phyloP scores from a whole-genome alignment of 1,140 invertebrate species.

The Drosophila erecta region DNA sequence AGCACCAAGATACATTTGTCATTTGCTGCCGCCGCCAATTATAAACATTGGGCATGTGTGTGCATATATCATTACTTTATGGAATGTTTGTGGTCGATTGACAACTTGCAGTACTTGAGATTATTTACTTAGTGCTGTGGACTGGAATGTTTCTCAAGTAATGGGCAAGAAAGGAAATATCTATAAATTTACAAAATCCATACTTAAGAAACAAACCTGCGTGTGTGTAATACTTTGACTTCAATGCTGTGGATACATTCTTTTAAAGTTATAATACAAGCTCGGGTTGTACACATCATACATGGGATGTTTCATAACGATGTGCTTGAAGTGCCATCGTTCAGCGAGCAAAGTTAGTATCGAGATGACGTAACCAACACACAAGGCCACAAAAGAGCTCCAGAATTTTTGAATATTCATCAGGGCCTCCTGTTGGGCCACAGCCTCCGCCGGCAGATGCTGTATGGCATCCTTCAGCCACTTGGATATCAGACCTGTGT shows the following conservation, averaged over 20 bases:
- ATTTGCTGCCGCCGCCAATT: conserved; percentile 32
- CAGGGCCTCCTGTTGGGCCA: conserved; percentile 87
- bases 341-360: conserved; percentile 87
- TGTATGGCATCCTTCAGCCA: conserved; percentile 91
- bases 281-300: conserved; percentile 88
- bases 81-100: neutral
- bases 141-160: neutral
- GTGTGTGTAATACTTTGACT: too few species aligned
- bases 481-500: conserved; percentile 87
- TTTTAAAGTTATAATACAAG: conserved; percentile 78
- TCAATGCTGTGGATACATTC: conserved; percentile 51
- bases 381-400: conserved; percentile 89
- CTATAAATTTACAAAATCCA: neutral
- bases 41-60: conserved; percentile 25
- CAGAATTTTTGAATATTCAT: conserved; percentile 91
- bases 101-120: conserved; percentile 4
- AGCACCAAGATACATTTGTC: conserved; percentile 58
- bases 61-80: conserved; percentile 19
- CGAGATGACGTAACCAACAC: conserved; percentile 88
- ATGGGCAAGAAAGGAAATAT: neutral
- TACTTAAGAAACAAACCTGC: too few species aligned
- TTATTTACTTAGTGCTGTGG: neutral
- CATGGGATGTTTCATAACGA: conserved; percentile 88
- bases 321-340: conserved; percentile 88
- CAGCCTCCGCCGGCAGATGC: conserved; percentile 84